phyloP scores from a whole-genome alignment of 2,888 invertebrate genomes.

The Aspidapion aeneum region DNA sequence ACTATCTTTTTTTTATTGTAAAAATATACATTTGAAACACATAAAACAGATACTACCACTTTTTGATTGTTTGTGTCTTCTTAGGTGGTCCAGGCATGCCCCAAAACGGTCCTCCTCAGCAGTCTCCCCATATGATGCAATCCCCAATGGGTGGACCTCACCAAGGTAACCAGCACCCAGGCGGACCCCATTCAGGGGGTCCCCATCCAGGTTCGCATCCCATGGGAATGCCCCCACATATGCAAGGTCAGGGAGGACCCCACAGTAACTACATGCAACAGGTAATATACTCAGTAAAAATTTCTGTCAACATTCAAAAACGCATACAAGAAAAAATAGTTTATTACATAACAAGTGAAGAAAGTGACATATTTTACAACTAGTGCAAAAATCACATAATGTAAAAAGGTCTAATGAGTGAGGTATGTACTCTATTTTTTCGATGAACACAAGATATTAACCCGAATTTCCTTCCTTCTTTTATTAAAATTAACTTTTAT shows the following conservation, averaged over 20 bases:
- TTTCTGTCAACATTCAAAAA: not conserved
- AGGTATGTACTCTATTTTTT: too few species aligned
- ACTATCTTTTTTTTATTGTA: too few species aligned
- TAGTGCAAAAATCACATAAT: too few species aligned
- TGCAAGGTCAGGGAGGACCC: constrained; percentile 44
- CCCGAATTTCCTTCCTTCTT: too few species aligned
- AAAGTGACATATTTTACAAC: not conserved
- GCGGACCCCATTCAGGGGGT: constrained; percentile 7
- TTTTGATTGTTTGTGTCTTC: too few species aligned
- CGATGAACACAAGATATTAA: too few species aligned
- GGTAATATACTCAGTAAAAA: constrained; percentile 35
- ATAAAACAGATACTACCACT: too few species aligned
- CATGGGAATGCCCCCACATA: constrained; percentile 44
- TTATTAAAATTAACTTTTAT: too few species aligned
- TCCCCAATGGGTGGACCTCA: constrained; percentile 46
- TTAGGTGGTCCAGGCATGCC: constrained; percentile 3
- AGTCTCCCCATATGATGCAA: constrained; percentile 49
- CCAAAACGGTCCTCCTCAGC: constrained; percentile 26
- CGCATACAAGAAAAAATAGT: not conserved
- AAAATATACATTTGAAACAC: too few species aligned
- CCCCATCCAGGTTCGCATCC: constrained; percentile 27
- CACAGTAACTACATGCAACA: constrained; percentile 50
- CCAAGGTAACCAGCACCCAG: constrained; percentile 33
- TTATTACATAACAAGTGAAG: too few species aligned
- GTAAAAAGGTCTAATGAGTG: too few species aligned